Evolutionary conservation across 2,113 vertebrate genomes (phyloP).

Genomic region (Synodontis membranacea): DNA sequence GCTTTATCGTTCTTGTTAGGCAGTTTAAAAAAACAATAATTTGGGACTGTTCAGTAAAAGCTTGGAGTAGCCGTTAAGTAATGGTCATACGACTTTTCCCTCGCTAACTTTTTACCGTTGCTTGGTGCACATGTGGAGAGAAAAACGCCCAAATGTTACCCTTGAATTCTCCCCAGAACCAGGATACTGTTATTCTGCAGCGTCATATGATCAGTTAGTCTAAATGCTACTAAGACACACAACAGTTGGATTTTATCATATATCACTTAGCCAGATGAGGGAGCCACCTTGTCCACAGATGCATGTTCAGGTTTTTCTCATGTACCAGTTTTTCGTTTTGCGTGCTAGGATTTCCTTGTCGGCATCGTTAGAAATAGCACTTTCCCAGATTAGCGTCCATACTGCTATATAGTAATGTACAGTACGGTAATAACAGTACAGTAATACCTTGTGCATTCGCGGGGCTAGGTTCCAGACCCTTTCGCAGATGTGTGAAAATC

Average conservation of each 20-base stretch:
- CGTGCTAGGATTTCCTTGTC: neutral
- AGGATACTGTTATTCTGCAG: neutral
- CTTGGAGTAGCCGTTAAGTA: neutral
- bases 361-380: neutral
- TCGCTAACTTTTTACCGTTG: neutral
- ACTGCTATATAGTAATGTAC: neutral
- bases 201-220: neutral
- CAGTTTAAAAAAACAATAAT: neutral
- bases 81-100: neutral
- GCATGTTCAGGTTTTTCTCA: neutral
- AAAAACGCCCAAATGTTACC: no score
- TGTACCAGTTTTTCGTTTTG: neutral
- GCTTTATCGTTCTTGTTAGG: neutral
- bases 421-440: no score
- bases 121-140: neutral
- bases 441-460: no score
- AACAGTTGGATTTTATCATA: neutral
- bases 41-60: neutral
- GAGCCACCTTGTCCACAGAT: neutral
- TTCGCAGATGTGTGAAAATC: no score
- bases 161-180: neutral
- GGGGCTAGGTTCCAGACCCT: no score
- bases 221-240: neutral
- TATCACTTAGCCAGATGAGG: neutral
- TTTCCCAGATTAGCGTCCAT: neutral